A percentile compares a stretch with the other conserved stretches of the same genome.
Conservation (phyloP, 2,113 vertebrate species). For the Orthonyx spaldingii region DNA sequence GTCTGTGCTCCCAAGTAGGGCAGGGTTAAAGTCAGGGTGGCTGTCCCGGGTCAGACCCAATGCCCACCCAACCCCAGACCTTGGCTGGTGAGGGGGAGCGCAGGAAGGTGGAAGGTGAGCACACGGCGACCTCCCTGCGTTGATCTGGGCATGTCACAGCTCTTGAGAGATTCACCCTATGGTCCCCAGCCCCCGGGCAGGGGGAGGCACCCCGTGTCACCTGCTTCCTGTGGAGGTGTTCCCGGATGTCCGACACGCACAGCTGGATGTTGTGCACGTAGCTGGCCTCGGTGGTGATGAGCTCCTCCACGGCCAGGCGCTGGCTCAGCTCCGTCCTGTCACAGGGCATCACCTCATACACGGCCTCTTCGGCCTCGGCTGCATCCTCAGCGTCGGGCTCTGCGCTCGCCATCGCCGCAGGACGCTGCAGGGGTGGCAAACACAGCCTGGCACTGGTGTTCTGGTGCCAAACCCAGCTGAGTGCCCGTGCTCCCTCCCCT, state of each 20-base stretch:
- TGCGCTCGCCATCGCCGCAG: conserved; percentile 69
- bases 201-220: background rate
- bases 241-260: conserved; percentile 76
- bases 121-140: background rate
- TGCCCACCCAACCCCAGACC: background rate
- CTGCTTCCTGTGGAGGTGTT: conserved; percentile 74
- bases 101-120: background rate
- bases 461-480: background rate
- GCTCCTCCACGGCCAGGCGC: conserved; percentile 79
- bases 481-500: accelerated
- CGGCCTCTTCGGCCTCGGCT: background rate
- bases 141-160: accelerated
- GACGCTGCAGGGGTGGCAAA: background rate
- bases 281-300: conserved; percentile 83
- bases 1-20: accelerated
- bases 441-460: background rate
- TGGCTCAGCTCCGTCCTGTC: conserved; percentile 76
- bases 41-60: background rate
- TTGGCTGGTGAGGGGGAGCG: background rate
- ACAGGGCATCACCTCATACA: conserved; percentile 20
- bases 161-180: accelerated
- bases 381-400: background rate
- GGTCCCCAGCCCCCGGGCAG: background rate
- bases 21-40: background rate
- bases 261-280: conserved; percentile 80